Conservation (phyloP, 2,888 invertebrate genomes). For the Heliconius charithonia region DNA sequence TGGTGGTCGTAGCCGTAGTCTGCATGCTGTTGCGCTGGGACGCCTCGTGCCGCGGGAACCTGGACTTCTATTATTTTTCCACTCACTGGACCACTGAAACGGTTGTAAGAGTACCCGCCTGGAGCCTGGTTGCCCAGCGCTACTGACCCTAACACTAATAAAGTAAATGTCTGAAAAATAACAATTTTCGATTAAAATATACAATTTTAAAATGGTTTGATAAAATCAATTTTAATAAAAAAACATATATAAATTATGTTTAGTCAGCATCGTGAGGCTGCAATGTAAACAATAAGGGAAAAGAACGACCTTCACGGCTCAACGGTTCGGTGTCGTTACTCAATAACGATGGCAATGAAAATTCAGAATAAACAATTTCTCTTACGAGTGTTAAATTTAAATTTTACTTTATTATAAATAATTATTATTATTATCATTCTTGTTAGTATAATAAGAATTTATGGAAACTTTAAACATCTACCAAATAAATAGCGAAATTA, state of each 20-base stretch:
- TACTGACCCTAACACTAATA: conserved; percentile 60
- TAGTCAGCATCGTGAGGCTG: neutral
- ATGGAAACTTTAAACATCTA: neutral
- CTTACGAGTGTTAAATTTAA: neutral
- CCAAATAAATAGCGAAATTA: too few species aligned
- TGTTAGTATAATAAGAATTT: neutral
- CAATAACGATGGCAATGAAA: conserved; percentile 75
- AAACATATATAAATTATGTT: neutral
- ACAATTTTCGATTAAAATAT: neutral
- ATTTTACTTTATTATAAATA: neutral
- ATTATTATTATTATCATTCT: neutral
- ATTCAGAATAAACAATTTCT: conserved; percentile 44
- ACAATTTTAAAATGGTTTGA: neutral
- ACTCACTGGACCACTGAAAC: conserved; percentile 89
- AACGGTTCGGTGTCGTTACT: conserved; percentile 59
- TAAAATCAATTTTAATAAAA: neutral
- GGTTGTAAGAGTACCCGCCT: conserved; percentile 87
- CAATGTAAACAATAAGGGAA: conserved; percentile 44
- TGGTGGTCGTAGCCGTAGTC: conserved; percentile 80
- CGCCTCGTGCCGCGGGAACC: conserved; percentile 76
- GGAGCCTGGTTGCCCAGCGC: conserved; percentile 62
- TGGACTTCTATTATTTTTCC: conserved; percentile 85
- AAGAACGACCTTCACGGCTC: conserved; percentile 74
- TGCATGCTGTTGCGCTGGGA: conserved; percentile 77
- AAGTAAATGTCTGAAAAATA: conserved; percentile 64